Base-by-base conservation (phyloP, 2,888 invertebrate genomes). In the Galerucella calmariensis region DNA sequence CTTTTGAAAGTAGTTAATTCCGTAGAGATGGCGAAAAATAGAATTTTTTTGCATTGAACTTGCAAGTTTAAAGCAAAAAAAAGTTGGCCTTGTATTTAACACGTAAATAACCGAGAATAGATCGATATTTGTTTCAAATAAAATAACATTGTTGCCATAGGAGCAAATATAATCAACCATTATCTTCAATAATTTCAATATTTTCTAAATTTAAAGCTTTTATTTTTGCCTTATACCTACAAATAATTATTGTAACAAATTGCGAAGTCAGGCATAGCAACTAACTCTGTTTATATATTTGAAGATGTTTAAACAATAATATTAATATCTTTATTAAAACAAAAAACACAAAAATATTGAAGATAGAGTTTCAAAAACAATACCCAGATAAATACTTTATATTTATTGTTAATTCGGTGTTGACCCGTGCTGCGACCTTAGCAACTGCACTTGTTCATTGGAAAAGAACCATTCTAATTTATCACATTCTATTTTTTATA, bases 291-390 rank as follows among this genome's bases (percentile, higher is more conserved):
- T 35, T 62, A 35, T 62, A 62, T 41, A 41, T 14, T 53, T n/a
- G 53, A n/a, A 53, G 14, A 53, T 56, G 3, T 62, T 62, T n/a
- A 62, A 62, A 62, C 62, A 41, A 62, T 35, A 62, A 62, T 62
- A 62, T 62, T 2, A 10, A 62, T 62, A 62, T 62, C 62, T 12
- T 41, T 27, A 27, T 62, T n/a, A 16, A 41, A 62, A 14, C 35
- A 35, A 16, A 62, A 62, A 62, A 62, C 12, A 61, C 4, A 27
- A 61, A 11, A 61, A 61, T 62, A 56, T 62, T 35, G n/a, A 62
- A 62, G 27, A 62, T 41, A 5, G 41, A n/a, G 35, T 62, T 62
- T 62, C 35, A 9, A 62, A 56, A 62, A 62, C 62, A 62, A 62
- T 62, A 14, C 62, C 35, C 35, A 35, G 62, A 62, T 62, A 62